These are phyloP conservation scores for Agrotis clavis DNA, from an alignment of 2,888 invertebrate species.

Conservation along the genomic window DNA sequence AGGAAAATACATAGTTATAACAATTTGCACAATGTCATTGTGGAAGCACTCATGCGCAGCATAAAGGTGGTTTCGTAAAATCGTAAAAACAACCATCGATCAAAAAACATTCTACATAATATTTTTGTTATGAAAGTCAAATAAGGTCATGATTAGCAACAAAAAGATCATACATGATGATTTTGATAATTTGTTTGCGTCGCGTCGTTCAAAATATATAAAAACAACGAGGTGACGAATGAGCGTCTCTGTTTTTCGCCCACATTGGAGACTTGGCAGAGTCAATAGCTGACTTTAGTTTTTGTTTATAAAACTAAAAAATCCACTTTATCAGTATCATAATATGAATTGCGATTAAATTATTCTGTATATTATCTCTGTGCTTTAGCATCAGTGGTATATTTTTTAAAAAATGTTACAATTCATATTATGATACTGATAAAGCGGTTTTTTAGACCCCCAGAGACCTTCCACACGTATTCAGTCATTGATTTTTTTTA, in stretches of 20 bases:
- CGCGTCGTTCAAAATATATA: not conserved
- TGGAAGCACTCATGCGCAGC: conserved; percentile 38
- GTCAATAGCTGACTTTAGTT: not conserved
- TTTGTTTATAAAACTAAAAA: too few relatives aligned
- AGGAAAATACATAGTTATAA: conserved; percentile 25
- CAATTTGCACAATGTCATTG: conserved; percentile 33
- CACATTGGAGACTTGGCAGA: not conserved
- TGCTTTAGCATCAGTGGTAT: too few relatives aligned
- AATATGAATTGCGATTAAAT: too few relatives aligned
- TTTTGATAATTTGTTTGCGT: not conserved
- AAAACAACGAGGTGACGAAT: too few relatives aligned
- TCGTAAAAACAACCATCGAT: not conserved
- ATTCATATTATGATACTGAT: too few relatives aligned
- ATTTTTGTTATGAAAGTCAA: too few relatives aligned
- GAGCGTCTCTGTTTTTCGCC: not conserved
- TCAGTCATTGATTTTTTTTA: too few relatives aligned
- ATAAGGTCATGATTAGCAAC: not conserved
- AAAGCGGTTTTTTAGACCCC: too few relatives aligned
- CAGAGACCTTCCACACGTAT: too few relatives aligned
- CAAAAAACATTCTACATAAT: not conserved
- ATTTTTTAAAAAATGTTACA: too few relatives aligned
- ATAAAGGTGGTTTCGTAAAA: conserved; percentile 15
- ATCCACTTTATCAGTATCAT: too few relatives aligned
- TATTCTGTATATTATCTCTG: too few relatives aligned
- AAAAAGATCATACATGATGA: not conserved